A percentile compares a stretch with the other conserved stretches of the same genome.
Conservation (phyloP, 2,888 invertebrate genomes). For the Agrotis segetum region DNA sequence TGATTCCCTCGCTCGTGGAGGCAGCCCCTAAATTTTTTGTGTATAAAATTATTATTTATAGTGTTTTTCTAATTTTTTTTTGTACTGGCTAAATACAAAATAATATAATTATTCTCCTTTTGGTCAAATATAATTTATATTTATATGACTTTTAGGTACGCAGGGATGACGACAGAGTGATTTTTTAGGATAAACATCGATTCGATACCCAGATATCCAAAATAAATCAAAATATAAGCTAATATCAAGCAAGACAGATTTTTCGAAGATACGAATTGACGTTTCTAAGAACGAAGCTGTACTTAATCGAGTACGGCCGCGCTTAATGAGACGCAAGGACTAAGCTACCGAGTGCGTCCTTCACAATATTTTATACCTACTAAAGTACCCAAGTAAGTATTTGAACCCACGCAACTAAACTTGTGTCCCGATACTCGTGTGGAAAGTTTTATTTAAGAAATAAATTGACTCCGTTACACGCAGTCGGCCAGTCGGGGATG, state of each 20-base stretch:
- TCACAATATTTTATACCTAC: conserved; percentile 8
- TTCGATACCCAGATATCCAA: not conserved
- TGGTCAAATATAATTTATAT: no score
- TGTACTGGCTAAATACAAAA: no score
- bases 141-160: no score
- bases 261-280: not conserved
- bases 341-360: conserved; percentile 49
- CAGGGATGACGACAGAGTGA: no score
- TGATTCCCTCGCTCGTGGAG: no score
- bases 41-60: no score
- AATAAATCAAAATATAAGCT: not conserved
- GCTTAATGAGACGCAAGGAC: conserved; percentile 1
- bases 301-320: no score
- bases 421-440: conserved; percentile 63
- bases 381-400: conserved; percentile 9
- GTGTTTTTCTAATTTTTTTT: no score
- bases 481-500: conserved; percentile 45
- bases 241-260: not conserved
- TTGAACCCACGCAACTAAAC: conserved; percentile 52
- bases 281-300: no score
- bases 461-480: conserved; percentile 70
- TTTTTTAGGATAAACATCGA: no score
- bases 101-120: no score
- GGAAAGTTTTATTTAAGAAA: conserved; percentile 73
- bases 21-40: no score